Evolutionary conservation across 2,797 vertebrate species (phyloP).

Genomic region (Distichodus sexfasciatus): DNA sequence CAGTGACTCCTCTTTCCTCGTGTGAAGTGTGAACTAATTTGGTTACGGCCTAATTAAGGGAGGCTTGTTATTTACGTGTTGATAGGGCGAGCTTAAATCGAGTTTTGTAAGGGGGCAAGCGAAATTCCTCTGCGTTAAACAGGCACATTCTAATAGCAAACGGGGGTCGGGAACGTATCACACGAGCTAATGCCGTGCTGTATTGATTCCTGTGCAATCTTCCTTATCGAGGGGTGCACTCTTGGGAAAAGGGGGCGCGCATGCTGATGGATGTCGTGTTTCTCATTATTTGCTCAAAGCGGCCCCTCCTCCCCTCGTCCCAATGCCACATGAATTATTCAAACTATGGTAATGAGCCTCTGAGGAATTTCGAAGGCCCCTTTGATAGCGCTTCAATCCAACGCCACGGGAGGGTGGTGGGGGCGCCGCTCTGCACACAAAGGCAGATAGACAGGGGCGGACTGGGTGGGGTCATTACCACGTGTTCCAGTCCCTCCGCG

Average conservation of each 20-base stretch:
- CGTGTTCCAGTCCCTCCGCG: constrained; percentile 15
- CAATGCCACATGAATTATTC: constrained; percentile 52
- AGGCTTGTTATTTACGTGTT: constrained; percentile 20
- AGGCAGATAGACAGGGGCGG: constrained; percentile 37
- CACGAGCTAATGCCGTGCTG: constrained; percentile 45
- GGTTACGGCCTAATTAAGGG: constrained; percentile 11
- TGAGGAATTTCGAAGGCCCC: constrained; percentile 53
- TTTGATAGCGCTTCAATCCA: constrained; percentile 50
- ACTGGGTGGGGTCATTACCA: constrained; percentile 61
- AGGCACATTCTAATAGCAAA: constrained; percentile 28
- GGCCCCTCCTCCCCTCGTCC: constrained; percentile 13
- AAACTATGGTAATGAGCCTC: constrained; percentile 55
- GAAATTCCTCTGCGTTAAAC: constrained; percentile 20
- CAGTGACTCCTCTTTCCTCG: background rate
- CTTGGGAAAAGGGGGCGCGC: constrained; percentile 34
- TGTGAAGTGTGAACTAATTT: background rate
- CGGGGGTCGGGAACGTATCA: constrained; percentile 37
- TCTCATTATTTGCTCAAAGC: constrained; percentile 49
- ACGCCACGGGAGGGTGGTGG: constrained; percentile 25
- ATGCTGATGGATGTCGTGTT: constrained; percentile 51
- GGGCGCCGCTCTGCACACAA: constrained; percentile 37
- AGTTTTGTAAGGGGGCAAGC: background rate
- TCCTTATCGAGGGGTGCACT: constrained; percentile 36
- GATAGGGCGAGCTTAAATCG: constrained; percentile 24
- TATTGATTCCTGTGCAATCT: constrained; percentile 43